These are phyloP conservation scores for Pagetopsis macropterus DNA, from an alignment of 2,797 vertebrate genomes.

Conservation along the genomic window DNA sequence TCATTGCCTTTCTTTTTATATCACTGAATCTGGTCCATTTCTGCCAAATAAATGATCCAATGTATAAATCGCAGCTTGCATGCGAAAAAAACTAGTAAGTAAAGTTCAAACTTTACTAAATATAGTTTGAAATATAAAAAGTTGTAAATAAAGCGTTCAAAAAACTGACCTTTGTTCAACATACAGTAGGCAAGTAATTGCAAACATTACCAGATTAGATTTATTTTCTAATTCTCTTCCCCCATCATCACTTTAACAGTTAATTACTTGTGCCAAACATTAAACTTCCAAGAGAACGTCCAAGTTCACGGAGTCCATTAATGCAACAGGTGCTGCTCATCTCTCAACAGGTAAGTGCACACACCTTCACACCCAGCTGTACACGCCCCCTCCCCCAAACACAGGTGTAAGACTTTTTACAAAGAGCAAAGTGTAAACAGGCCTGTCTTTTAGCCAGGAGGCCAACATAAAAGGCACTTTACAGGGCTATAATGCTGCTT, in stretches of 20 bases:
- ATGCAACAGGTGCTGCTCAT: constrained; percentile 74
- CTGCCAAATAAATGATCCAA: background rate
- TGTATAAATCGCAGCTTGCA: background rate
- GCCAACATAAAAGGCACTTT: constrained; percentile 74
- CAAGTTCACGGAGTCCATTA: constrained; percentile 57
- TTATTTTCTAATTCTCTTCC: background rate
- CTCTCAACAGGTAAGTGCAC: constrained; percentile 67
- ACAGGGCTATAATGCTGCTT: constrained; percentile 69
- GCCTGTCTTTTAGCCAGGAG: constrained; percentile 65
- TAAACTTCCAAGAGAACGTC: background rate
- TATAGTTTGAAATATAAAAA: background rate
- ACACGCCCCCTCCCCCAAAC: constrained; percentile 35
- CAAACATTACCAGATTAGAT: background rate
- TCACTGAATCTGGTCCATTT: background rate
- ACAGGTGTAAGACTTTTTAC: constrained; percentile 73
- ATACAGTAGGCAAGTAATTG: background rate
- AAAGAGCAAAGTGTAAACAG: constrained; percentile 73
- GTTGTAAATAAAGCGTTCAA: background rate
- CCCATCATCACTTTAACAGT: constrained; percentile 2
- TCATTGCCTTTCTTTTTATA: background rate
- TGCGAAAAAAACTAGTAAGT: background rate
- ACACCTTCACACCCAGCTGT: constrained; percentile 57
- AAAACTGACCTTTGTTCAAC: background rate
- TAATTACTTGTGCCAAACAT: constrained; percentile 22
- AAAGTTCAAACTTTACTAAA: background rate